Evolutionary conservation across 1,140 invertebrate genomes (phyloP).

Genomic region (Leptoteleia sp.): DNA sequence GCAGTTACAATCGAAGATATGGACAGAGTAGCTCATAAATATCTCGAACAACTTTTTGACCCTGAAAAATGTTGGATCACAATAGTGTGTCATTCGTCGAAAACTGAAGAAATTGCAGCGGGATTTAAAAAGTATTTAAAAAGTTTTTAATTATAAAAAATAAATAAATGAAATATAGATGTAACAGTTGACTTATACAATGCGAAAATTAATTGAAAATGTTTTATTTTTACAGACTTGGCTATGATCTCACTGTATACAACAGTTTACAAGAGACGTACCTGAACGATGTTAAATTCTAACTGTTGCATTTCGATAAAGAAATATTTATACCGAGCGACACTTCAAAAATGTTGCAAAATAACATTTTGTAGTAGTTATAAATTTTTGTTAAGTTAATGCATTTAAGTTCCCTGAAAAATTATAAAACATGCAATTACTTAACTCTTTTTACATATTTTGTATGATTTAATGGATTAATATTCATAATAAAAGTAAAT

Average conservation of each 20-base stretch:
- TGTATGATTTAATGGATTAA: too few relatives aligned
- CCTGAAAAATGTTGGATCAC: conserved; percentile 83
- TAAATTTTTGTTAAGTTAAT: conserved; percentile 6
- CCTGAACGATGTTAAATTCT: conserved; percentile 73
- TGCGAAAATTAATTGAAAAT: too few relatives aligned
- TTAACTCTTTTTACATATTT: too few relatives aligned
- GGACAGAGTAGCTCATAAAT: conserved; percentile 85
- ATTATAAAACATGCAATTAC: neutral
- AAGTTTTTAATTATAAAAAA: too few relatives aligned
- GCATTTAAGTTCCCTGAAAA: conserved; percentile 2
- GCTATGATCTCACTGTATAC: conserved; percentile 79
- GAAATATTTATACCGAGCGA: conserved; percentile 2
- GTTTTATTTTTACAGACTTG: conserved; percentile 77
- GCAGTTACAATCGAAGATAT: conserved; percentile 86
- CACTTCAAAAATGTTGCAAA: conserved; percentile 1
- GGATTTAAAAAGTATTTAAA: conserved; percentile 84
- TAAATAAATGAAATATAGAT: too few relatives aligned
- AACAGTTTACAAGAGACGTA: conserved; percentile 82
- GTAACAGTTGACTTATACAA: too few relatives aligned
- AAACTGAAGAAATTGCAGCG: conserved; percentile 84
- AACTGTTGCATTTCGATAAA: conserved; percentile 4
- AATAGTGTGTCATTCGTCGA: conserved; percentile 89
- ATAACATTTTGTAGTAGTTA: conserved; percentile 13
- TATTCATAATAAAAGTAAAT: too few relatives aligned
- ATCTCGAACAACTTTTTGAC: conserved; percentile 86